Conservation (phyloP, 2,797 vertebrate species). For the Octomys mimax region DNA sequence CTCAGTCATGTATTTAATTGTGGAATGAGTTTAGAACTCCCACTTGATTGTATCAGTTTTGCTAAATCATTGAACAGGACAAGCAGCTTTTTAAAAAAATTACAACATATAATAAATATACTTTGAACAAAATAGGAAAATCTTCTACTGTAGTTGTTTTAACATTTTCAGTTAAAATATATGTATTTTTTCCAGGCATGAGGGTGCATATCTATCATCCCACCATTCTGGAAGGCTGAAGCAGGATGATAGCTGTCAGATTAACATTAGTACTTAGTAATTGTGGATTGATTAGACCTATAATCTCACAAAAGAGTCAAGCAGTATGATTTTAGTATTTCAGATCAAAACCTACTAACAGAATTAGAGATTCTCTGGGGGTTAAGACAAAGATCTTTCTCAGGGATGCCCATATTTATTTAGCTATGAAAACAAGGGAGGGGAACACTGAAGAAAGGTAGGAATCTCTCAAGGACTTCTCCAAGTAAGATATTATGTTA, state of each 20-base stretch:
- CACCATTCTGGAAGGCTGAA: neutral
- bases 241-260: neutral
- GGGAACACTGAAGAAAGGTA: no score
- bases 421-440: no score
- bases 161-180: slow-evolving; percentile 51
- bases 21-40: neutral
- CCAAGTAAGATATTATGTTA: no score
- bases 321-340: no score
- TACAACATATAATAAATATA: neutral
- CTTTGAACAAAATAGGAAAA: neutral
- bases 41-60: neutral
- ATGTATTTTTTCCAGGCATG: neutral
- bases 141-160: neutral
- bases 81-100: slow-evolving; percentile 38
- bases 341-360: no score
- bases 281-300: no score
- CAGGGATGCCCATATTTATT: no score
- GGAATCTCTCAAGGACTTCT: no score
- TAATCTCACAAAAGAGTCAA: no score
- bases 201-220: neutral
- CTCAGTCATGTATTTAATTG: neutral
- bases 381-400: no score
- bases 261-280: no score
- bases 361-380: no score
- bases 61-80: neutral